Evolutionary conservation across 2,888 invertebrate genomes (phyloP).

Genomic region (Thyatira batis): DNA sequence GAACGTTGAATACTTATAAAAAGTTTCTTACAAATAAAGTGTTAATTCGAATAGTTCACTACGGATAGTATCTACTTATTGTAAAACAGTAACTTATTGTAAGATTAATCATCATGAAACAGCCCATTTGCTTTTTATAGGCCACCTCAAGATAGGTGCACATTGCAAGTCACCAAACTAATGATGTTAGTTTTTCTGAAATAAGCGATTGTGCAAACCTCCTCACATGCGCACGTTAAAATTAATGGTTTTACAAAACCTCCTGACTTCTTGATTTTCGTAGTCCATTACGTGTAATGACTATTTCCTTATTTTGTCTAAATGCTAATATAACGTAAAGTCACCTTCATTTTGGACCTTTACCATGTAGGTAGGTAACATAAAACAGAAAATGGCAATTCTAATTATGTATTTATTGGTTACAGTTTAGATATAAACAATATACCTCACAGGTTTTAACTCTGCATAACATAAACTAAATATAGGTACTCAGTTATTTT

Average conservation of each 20-base stretch:
- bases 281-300: slow-evolving; percentile 38
- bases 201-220: slow-evolving; percentile 41
- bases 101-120: slow-evolving; percentile 8
- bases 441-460: not conserved
- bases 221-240: slow-evolving; percentile 32
- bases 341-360: slow-evolving; percentile 7
- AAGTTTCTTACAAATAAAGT: too few relatives aligned
- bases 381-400: too few relatives aligned
- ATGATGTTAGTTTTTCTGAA: slow-evolving; percentile 62
- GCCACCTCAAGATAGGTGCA: slow-evolving; percentile 10
- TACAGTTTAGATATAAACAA: not conserved
- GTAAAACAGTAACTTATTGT: too few relatives aligned
- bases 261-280: slow-evolving; percentile 15
- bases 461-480: not conserved
- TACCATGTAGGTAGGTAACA: too few relatives aligned
- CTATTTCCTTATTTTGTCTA: slow-evolving; percentile 21
- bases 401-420: too few relatives aligned
- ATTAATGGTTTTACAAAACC: slow-evolving; percentile 45
- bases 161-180: slow-evolving; percentile 71
- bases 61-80: too few relatives aligned
- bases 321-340: slow-evolving; percentile 23
- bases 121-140: slow-evolving; percentile 51
- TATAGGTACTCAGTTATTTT: not conserved
- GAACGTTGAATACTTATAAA: too few relatives aligned
- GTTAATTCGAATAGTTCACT: too few relatives aligned